Evolutionary conservation across 2,797 vertebrate genomes (phyloP).

Genomic region (Fratercula arctica): DNA sequence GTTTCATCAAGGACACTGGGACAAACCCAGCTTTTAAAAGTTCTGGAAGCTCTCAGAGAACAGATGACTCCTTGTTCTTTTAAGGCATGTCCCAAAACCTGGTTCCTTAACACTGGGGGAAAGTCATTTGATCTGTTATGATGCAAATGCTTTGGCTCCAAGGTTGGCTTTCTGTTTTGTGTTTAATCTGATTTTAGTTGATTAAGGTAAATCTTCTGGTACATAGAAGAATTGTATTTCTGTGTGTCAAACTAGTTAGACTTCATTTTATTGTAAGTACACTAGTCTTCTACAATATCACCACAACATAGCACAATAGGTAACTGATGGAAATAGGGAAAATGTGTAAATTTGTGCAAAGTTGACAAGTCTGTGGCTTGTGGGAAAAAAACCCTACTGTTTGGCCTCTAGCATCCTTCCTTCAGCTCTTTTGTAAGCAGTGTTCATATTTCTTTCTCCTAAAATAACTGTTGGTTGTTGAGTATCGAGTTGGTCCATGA

Average conservation of each 20-base stretch:
- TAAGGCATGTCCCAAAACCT: neutral
- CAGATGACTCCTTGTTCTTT: slow-evolving; percentile 12
- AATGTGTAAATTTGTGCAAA: neutral
- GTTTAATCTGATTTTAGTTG: neutral
- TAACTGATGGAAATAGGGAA: neutral
- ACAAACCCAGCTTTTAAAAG: neutral
- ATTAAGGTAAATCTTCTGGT: neutral
- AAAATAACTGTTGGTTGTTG: slow-evolving; percentile 30
- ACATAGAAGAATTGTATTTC: neutral
- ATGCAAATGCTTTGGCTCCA: neutral
- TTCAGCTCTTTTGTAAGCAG: neutral
- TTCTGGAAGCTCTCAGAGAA: neutral
- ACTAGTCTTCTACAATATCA: neutral
- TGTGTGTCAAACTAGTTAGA: neutral
- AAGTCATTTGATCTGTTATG: neutral
- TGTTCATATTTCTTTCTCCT: slow-evolving; percentile 23
- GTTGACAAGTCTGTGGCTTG: neutral
- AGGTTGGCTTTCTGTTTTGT: neutral
- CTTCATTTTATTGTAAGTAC: neutral
- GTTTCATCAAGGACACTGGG: slow-evolving; percentile 25
- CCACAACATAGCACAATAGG: neutral
- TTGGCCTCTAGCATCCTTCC: slow-evolving; percentile 26
- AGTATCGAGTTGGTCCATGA: neutral
- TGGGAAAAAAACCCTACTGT: neutral
- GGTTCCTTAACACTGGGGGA: neutral